Percentiles rank a stretch among this genome's conserved stretches.
Conservation (phyloP, 2,888 invertebrate genomes). For the Troglohyphantes excavatus region DNA sequence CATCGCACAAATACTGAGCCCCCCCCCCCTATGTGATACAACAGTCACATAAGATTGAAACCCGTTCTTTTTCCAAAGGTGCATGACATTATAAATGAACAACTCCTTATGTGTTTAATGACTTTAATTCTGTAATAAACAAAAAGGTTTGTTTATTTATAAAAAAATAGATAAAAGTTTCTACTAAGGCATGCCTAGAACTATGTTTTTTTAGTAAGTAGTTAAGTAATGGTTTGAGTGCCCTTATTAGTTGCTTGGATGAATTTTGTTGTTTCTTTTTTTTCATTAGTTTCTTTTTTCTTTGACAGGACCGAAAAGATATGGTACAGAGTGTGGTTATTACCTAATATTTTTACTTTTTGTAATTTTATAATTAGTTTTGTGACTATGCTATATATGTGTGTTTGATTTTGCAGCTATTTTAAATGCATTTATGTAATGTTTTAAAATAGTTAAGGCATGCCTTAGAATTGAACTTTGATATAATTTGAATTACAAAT, state of each 20-base stretch:
- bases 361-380: too few relatives aligned
- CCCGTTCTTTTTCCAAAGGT: too few relatives aligned
- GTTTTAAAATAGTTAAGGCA: neutral
- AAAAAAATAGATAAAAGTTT: neutral
- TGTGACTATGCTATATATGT: neutral
- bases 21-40: too few relatives aligned
- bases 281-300: slow-evolving; percentile 11
- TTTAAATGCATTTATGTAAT: neutral
- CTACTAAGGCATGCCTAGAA: slow-evolving; percentile 17
- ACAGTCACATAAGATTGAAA: too few relatives aligned
- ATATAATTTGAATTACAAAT: too few relatives aligned
- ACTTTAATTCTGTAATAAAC: too few relatives aligned
- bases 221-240: neutral
- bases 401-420: neutral
- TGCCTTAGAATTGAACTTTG: neutral
- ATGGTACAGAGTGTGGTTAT: slow-evolving; percentile 33
- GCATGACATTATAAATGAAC: too few relatives aligned
- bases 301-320: slow-evolving; percentile 47
- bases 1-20: too few relatives aligned
- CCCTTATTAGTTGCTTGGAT: neutral
- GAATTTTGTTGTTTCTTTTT: neutral
- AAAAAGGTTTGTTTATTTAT: too few relatives aligned
- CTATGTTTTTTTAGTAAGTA: neutral
- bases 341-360: neutral
- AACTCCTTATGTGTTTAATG: too few relatives aligned